A percentile compares a stretch with the other conserved stretches of the same genome.
These are phyloP conservation scores for Haplochromis burtoni DNA, from an alignment of 2,113 vertebrate genomes.

Conservation along the genomic window DNA sequence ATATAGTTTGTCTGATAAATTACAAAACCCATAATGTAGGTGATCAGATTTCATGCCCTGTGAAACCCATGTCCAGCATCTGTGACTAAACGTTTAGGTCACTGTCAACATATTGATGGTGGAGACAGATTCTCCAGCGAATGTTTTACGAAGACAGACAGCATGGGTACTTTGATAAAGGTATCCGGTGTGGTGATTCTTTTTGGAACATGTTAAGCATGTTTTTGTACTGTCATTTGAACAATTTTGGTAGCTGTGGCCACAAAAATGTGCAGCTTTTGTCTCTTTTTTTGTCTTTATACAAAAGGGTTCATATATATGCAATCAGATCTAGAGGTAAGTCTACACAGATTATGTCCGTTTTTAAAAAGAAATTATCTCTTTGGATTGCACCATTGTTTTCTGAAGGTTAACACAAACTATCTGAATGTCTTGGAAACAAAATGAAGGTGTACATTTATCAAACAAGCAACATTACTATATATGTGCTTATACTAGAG, in stretches of 20 bases:
- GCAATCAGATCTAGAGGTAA: background rate
- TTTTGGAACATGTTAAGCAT: background rate
- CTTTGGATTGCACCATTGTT: background rate
- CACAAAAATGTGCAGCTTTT: background rate
- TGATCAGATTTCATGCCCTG: background rate
- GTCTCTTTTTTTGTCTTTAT: background rate
- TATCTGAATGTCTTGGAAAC: background rate
- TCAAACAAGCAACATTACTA: background rate
- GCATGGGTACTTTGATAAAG: background rate
- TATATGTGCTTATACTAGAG: slow-evolving; percentile 1
- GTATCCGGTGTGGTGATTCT: background rate
- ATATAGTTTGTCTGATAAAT: background rate
- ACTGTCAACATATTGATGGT: background rate
- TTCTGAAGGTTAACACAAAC: background rate
- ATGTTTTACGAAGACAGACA: background rate
- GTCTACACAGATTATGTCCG: background rate
- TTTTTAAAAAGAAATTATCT: rapidly evolving
- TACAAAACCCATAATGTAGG: background rate
- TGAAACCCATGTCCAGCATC: background rate
- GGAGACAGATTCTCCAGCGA: background rate
- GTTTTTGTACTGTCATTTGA: background rate
- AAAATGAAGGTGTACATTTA: slow-evolving; percentile 41
- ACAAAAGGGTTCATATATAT: background rate
- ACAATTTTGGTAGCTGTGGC: background rate
- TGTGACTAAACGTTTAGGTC: background rate